phyloP scores from a whole-genome alignment of 2,113 vertebrate species.

The Triplophysa dalaica region DNA sequence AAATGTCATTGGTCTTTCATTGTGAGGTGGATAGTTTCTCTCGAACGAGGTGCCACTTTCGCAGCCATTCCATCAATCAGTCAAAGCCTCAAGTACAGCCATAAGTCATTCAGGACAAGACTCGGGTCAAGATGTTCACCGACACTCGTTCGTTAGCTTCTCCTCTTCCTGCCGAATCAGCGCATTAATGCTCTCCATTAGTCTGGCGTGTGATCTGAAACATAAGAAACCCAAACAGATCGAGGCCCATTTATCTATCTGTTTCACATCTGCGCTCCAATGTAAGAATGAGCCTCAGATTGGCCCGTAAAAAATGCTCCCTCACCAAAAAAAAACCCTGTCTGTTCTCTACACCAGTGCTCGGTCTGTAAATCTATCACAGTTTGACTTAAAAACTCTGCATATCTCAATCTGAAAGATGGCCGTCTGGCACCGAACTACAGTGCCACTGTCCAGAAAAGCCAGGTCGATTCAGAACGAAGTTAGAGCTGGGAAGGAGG shows the following conservation, averaged over 20 bases:
- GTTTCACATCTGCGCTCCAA: constrained; percentile 40
- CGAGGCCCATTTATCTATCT: constrained; percentile 54
- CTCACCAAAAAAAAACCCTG: constrained; percentile 24
- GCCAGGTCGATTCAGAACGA: constrained; percentile 12
- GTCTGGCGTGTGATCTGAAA: constrained; percentile 1
- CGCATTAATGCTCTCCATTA: constrained; percentile 43
- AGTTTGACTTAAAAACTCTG: constrained; percentile 68
- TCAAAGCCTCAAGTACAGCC: constrained; percentile 62
- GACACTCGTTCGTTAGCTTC: constrained; percentile 38
- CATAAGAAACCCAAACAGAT: constrained; percentile 34
- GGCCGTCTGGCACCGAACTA: constrained; percentile 67
- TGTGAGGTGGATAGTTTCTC: constrained; percentile 60
- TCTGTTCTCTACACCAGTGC: constrained; percentile 18
- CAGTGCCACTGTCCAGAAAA: constrained; percentile 42
- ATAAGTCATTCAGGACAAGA: constrained; percentile 61
- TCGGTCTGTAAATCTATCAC: constrained; percentile 72
- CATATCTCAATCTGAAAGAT: constrained; percentile 71
- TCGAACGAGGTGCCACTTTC: constrained; percentile 55
- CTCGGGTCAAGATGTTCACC: constrained; percentile 54
- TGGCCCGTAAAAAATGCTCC: constrained; percentile 57
- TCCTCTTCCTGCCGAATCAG: constrained; percentile 48
- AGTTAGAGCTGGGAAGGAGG: constrained; percentile 35
- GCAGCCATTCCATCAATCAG: constrained; percentile 58
- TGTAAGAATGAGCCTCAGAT: constrained; percentile 59
- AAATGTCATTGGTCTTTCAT: constrained; percentile 64